These are phyloP conservation scores for Oikopleura dioica DNA, from an alignment of 23 tunicate genomes.

Conservation along the genomic window DNA sequence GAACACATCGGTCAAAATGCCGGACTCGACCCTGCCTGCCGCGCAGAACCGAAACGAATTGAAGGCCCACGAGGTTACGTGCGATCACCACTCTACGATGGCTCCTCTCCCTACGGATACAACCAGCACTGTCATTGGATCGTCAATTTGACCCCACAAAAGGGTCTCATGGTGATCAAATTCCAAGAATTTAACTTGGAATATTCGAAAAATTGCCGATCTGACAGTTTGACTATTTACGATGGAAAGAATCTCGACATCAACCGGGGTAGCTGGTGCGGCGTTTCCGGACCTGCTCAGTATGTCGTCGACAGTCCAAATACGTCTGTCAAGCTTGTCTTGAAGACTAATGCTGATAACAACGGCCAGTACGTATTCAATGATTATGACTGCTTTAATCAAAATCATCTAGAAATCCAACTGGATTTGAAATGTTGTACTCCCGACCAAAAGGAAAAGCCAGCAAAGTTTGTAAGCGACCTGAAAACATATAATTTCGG, in stretches of 20 bases:
- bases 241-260: background rate
- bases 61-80: background rate
- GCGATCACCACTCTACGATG: background rate
- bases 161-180: background rate
- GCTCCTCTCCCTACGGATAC: background rate
- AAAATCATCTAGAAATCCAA: no score
- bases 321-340: background rate
- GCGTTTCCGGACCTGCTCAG: background rate
- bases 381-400: no score
- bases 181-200: background rate
- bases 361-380: background rate
- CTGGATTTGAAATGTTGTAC: no score
- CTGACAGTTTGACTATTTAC: background rate
- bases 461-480: no score
- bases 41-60: background rate
- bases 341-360: slow-evolving; percentile 4
- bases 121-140: slow-evolving; percentile 5
- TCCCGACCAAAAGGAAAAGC: no score
- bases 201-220: background rate
- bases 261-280: background rate
- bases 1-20: background rate
- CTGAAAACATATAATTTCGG: no score
- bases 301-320: background rate
- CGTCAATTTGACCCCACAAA: background rate
- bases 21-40: slow-evolving; percentile 8